Evolutionary conservation across 2,888 invertebrate species (phyloP), one percentile per base, ranked within the genome.

Genomic region (Tachina grossa): DNA sequence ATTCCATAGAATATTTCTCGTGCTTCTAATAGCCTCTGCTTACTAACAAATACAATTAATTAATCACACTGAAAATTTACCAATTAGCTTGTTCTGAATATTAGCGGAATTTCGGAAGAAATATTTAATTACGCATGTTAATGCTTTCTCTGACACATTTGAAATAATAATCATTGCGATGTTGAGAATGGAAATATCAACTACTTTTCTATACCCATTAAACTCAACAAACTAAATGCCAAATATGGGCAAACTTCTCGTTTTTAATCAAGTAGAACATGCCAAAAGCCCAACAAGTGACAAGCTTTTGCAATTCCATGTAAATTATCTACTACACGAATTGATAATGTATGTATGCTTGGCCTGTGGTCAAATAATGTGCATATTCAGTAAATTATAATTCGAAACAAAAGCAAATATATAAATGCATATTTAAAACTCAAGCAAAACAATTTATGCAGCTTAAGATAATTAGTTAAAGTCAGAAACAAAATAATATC

Each of bases 391-490:
- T 55, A 77, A 76, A 71, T 69, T 82, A 71, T 78, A 75, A 81
- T 77, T 49, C 55, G 13, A 61, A 66, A 68, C 55, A 84, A 84
- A 65, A 69, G 75, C 49, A 59, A 74, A 75, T 9, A 75, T 63
- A 39, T 11, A 16, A 66, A 41, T 59, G 61, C 68, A 61, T 31
- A 31, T 81, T 63, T 77, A 19, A 47, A 65, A 65, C 39, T 45
- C 19, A 9, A 74, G 31, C 19, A 57, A 74, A 74, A 74, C 45
- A 78, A 68, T 16, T 82, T 77, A 55, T 78, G 51, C 63, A 68
- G 66, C 69, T 80, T 77, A 77, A 82, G 57, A 65, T 82, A 77
- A 84, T 76, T 79, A 74, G 41, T 41, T 43, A 77, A 77, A 53
- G 66, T 11, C 55, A 69, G 11, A 55, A 63, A 68, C 66, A 77